These are phyloP conservation scores for Hemibates koningsi DNA, from an alignment of 2,113 vertebrate genomes.

Conservation along the genomic window DNA sequence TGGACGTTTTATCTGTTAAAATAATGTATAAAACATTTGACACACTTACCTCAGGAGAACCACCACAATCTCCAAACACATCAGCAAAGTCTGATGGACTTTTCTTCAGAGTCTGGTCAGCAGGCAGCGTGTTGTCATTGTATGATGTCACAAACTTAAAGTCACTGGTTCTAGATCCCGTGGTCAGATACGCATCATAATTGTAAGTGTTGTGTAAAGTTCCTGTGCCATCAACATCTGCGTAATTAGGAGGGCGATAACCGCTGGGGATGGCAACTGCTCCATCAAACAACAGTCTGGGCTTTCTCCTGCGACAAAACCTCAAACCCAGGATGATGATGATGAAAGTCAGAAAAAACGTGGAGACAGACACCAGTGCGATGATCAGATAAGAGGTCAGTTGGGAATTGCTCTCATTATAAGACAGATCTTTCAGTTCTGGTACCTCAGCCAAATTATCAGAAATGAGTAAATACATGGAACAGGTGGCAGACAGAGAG, in stretches of 20 bases:
- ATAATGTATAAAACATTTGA: not conserved
- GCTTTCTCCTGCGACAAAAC: not conserved
- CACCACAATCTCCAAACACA: not conserved
- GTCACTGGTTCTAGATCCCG: rapidly evolving
- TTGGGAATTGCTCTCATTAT: rapidly evolving
- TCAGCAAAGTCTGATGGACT: not conserved
- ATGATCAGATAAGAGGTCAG: not conserved
- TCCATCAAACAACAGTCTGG: rapidly evolving
- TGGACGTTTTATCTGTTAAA: not conserved
- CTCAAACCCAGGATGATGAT: rapidly evolving
- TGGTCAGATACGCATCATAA: not conserved
- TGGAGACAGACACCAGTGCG: rapidly evolving
- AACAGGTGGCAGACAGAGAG: not conserved
- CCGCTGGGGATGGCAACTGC: not conserved
- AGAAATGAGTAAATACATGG: not conserved
- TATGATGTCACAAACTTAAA: rapidly evolving
- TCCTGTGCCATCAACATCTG: not conserved
- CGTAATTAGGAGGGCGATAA: not conserved
- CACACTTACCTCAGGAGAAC: not conserved
- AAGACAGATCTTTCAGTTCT: not conserved
- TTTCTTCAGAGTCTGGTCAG: not conserved
- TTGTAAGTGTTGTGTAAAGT: rapidly evolving
- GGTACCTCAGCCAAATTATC: rapidly evolving
- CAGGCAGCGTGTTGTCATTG: not conserved
- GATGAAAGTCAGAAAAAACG: rapidly evolving